Evolutionary conservation across 2,888 invertebrate species (phyloP).

Genomic region (Sphecodes monilicornis): DNA sequence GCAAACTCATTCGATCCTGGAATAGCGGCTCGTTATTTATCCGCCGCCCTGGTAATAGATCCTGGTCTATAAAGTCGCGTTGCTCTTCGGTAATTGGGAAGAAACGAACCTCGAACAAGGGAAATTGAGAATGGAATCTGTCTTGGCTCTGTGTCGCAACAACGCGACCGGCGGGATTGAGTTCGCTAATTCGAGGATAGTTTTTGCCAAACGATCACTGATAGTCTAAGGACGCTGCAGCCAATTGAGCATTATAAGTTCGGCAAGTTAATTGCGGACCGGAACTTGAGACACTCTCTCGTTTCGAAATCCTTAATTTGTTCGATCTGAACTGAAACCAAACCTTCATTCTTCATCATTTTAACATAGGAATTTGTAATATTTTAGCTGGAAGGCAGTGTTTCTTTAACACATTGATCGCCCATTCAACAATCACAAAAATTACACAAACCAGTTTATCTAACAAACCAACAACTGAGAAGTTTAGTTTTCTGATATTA

Average conservation of each 20-base stretch:
- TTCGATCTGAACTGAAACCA: background rate
- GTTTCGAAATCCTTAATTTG: background rate
- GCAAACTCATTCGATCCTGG: slow-evolving; percentile 76
- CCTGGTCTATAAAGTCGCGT: slow-evolving; percentile 74
- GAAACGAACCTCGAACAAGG: slow-evolving; percentile 68
- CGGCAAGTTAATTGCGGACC: background rate
- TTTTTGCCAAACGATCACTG: background rate
- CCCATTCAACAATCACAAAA: too few relatives aligned
- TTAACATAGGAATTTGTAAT: too few relatives aligned
- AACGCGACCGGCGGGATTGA: slow-evolving; percentile 17
- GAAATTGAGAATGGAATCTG: slow-evolving; percentile 62
- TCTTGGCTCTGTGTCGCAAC: slow-evolving; percentile 50
- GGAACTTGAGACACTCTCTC: background rate
- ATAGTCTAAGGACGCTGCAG: background rate
- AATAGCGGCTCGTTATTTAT: slow-evolving; percentile 80
- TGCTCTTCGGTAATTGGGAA: slow-evolving; percentile 77
- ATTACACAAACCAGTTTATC: too few relatives aligned
- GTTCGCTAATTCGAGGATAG: slow-evolving; percentile 20
- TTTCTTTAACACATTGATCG: background rate
- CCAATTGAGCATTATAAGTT: background rate
- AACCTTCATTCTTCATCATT: background rate
- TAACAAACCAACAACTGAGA: too few relatives aligned
- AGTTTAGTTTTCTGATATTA: too few relatives aligned
- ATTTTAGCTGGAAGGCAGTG: background rate
- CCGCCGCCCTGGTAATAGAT: slow-evolving; percentile 77